Evolutionary conservation across 2,888 invertebrate species (phyloP), one percentile per base, ranked within the genome.

Genomic region (Hemithea aestivaria): DNA sequence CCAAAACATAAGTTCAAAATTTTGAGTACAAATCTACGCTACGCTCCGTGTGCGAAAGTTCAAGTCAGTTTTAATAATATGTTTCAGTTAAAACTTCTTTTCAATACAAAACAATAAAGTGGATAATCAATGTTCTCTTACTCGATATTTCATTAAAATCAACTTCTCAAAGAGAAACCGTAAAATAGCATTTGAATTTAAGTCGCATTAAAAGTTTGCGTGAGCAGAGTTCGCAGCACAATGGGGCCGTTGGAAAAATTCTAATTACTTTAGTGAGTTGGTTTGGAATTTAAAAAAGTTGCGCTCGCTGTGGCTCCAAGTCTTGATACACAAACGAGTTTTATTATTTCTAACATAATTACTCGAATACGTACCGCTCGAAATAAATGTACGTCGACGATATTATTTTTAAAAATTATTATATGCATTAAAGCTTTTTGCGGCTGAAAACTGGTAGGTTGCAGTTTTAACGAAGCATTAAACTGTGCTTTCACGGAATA

Each of bases 161-260:
- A 71, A 71, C 72, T 69, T 66, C 58, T 68, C 71, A 70, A 73
- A 76, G 68, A 65, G 69, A 73, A 73, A 73, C 74, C 75, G 73
- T 74, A 75, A 79, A 81, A 80, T 74, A 75, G 73, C 78, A 80
- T 81, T 81, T 76, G 74, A 78, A 81, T 81, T 77, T 75, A 80
- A 81, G 80, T 77, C 80, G 73, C 81, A 81, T 82, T 83, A 83
- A 82, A 83, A 83, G 81, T 83, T 83, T 76, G 66, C 75, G 76
- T 75, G 78, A 75, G 76, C 70, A 48, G 80, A 78, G 77, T 80
- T 72, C 66, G 70, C 40, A 67, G 75, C 73, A 83, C 82, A 83
- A 83, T 82, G 80, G 73, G 67, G 71, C 71, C 66, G 77, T 69
- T 73, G 78, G 75, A 83, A 83, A 83, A 83, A 82, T 77, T 82